Conservation (phyloP, 1,140 invertebrate genomes). For the Pseudomyrmex dendroicus region DNA sequence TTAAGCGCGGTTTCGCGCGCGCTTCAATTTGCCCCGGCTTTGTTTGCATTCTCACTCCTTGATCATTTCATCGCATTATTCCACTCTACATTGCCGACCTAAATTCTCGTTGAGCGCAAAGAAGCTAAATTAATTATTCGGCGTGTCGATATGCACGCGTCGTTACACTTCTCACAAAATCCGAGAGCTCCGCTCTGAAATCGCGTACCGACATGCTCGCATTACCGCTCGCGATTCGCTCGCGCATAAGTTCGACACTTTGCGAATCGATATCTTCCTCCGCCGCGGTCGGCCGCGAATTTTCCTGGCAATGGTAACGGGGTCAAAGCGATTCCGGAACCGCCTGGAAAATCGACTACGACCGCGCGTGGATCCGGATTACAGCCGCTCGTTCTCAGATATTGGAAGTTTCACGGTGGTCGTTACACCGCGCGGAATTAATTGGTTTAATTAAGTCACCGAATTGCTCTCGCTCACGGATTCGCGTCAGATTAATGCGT, state of each 20-base stretch:
- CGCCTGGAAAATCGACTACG: slow-evolving; percentile 34
- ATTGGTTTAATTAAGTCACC: slow-evolving; percentile 73
- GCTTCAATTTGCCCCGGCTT: slow-evolving; percentile 38
- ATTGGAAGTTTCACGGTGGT: slow-evolving; percentile 59
- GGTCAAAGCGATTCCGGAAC: slow-evolving; percentile 47
- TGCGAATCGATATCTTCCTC: slow-evolving; percentile 54
- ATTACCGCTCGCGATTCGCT: slow-evolving; percentile 31
- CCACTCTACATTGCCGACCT: too few relatives aligned
- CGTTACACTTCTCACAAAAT: neutral
- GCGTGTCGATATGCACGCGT: neutral
- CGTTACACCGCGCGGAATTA: slow-evolving; percentile 64
- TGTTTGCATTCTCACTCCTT: neutral
- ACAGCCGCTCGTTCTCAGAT: slow-evolving; percentile 58
- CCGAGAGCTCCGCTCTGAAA: neutral
- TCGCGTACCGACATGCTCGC: slow-evolving; percentile 4
- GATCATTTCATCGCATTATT: slow-evolving; percentile 9
- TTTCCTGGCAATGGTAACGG: slow-evolving; percentile 63
- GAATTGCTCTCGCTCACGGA: slow-evolving; percentile 62
- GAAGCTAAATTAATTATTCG: slow-evolving; percentile 34
- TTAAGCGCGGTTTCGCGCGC: slow-evolving; percentile 9
- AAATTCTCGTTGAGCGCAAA: neutral
- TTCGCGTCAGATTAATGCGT: slow-evolving; percentile 66
- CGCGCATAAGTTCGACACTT: slow-evolving; percentile 64
- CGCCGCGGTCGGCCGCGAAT: neutral
- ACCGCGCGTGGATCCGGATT: slow-evolving; percentile 31